Conservation (phyloP, 2,113 vertebrate genomes). For the Halcyon senegalensis region DNA sequence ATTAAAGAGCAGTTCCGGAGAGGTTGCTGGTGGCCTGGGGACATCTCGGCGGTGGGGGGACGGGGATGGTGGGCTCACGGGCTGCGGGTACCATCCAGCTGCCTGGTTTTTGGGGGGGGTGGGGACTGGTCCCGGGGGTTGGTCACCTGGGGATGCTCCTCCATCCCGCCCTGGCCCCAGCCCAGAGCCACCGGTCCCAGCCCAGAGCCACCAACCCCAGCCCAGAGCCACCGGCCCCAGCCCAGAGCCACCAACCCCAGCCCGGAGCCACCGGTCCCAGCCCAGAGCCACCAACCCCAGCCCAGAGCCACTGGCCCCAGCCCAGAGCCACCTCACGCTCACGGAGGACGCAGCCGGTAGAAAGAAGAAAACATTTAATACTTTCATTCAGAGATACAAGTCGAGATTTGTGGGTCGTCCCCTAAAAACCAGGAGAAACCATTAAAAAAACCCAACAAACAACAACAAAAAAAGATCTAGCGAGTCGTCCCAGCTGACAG, state of each 20-base stretch:
- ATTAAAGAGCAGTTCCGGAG: constrained; percentile 34
- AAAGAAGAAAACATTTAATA: constrained; percentile 82
- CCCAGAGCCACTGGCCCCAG: no score
- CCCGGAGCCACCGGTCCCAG: no score
- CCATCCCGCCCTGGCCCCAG: accelerated
- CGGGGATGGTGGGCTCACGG: accelerated
- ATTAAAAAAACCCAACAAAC: neutral
- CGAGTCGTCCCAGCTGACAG: constrained; percentile 10
- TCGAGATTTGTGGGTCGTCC: neutral
- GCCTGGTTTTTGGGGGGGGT: no score
- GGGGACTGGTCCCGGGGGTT: neutral
- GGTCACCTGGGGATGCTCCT: neutral
- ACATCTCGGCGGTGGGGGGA: neutral
- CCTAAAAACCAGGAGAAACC: constrained; percentile 43
- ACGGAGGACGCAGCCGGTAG: neutral
- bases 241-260: no score
- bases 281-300: no score
- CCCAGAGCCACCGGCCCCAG: no score
- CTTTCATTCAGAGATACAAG: constrained; percentile 70
- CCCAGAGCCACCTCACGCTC: accelerated
- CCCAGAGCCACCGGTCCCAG: no score
- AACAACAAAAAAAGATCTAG: neutral
- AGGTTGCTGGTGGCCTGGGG: neutral
- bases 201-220: no score
- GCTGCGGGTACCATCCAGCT: neutral